Conservation (phyloP, 2,888 invertebrate genomes). For the Calliscelio sp. region DNA sequence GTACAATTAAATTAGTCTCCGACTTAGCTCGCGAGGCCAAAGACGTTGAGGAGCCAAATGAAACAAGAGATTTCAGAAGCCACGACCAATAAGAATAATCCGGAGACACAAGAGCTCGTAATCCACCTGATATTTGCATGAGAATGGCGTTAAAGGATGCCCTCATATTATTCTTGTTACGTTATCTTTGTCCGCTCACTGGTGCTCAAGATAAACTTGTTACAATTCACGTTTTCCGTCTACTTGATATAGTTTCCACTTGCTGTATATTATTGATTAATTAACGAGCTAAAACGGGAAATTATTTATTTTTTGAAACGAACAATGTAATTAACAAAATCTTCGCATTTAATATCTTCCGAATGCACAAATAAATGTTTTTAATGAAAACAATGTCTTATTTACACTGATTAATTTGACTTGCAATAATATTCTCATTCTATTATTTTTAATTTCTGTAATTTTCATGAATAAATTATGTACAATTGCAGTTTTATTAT, state of each 20-base stretch:
- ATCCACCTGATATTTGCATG: constrained; percentile 83
- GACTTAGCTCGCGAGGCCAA: constrained; percentile 54
- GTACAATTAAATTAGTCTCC: constrained; percentile 71
- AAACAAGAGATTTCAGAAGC: constrained; percentile 76
- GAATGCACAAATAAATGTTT: too few species aligned
- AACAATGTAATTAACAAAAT: too few species aligned
- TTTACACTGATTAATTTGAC: too few species aligned
- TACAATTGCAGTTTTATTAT: too few species aligned
- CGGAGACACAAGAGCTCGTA: constrained; percentile 82
- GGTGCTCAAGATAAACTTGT: constrained; percentile 70
- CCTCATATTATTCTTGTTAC: constrained; percentile 82
- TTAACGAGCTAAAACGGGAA: constrained; percentile 4
- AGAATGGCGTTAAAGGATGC: constrained; percentile 83
- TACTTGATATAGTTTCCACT: constrained; percentile 32
- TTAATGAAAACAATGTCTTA: too few species aligned
- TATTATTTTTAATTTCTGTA: too few species aligned
- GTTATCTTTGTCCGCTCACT: constrained; percentile 78
- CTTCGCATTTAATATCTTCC: too few species aligned
- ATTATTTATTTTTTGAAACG: too few species aligned
- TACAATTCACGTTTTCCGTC: constrained; percentile 68
- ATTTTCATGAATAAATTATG: too few species aligned
- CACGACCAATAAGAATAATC: constrained; percentile 82
- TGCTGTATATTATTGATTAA: constrained; percentile 44
- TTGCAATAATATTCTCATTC: too few species aligned
- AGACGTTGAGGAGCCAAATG: constrained; percentile 70